Evolutionary conservation across 2,797 vertebrate genomes (phyloP).

Genomic region (Momotus momota): DNA sequence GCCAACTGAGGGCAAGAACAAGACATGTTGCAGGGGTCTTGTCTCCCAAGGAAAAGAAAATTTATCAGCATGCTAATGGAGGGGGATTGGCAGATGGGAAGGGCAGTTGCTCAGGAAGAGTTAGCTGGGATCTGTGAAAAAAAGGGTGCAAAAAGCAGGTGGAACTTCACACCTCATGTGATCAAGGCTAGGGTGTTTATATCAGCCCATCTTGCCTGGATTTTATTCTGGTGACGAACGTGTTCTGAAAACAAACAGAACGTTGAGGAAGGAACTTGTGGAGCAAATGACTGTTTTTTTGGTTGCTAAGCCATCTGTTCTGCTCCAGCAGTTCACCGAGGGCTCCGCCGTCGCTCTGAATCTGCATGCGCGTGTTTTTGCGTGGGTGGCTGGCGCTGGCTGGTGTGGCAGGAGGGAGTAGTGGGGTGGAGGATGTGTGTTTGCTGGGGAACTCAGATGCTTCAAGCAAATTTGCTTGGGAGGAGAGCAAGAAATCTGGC

Average conservation of each 20-base stretch:
- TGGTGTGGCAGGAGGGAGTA: slow-evolving; percentile 23
- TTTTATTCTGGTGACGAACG: slow-evolving; percentile 32
- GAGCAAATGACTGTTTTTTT: slow-evolving; percentile 65
- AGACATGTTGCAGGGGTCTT: not conserved
- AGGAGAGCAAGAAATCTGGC: not conserved
- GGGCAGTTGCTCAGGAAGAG: not conserved
- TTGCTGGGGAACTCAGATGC: not conserved
- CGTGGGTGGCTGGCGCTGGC: slow-evolving; percentile 46
- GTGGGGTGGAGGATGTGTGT: not conserved
- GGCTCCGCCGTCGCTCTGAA: not conserved
- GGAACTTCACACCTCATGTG: slow-evolving; percentile 29
- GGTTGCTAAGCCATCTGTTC: slow-evolving; percentile 74
- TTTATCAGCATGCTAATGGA: not conserved
- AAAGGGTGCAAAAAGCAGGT: slow-evolving; percentile 24
- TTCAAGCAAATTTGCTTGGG: not conserved
- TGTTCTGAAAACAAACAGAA: slow-evolving; percentile 75
- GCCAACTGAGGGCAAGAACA: not conserved
- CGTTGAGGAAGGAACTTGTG: slow-evolving; percentile 59
- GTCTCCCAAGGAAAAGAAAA: not conserved
- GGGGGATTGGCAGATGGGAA: not conserved
- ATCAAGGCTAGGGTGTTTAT: slow-evolving; percentile 41
- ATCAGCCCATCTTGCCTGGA: slow-evolving; percentile 36
- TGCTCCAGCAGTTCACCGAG: slow-evolving; percentile 61
- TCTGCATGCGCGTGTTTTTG: not conserved
- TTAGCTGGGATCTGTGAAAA: not conserved